Conservation (phyloP, 2,113 vertebrate species). For the Barbus barbus region DNA sequence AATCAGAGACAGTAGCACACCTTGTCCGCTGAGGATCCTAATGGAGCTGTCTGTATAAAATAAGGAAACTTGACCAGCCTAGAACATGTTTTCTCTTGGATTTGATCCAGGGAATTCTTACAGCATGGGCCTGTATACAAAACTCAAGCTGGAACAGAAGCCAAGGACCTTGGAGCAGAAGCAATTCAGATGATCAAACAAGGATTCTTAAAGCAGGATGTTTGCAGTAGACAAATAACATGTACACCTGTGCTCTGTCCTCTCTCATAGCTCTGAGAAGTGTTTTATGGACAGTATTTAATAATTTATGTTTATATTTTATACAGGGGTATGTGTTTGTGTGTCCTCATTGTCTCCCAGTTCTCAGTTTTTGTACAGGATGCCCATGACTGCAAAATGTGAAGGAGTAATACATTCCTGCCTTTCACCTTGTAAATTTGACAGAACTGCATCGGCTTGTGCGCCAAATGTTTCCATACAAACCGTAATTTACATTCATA, state of each 20-base stretch:
- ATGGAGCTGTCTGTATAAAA: neutral
- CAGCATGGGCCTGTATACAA: neutral
- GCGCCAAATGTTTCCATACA: neutral
- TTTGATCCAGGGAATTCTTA: neutral
- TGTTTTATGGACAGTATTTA: conserved; percentile 78
- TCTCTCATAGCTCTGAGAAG: conserved; percentile 63
- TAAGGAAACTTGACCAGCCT: neutral
- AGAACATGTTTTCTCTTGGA: too few relatives aligned
- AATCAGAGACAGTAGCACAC: neutral
- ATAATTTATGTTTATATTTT: conserved; percentile 78
- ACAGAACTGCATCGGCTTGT: neutral
- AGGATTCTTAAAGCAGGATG: neutral
- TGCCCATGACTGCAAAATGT: conserved; percentile 66
- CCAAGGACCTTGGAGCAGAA: neutral
- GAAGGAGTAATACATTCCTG: conserved; percentile 58
- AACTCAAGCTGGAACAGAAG: neutral
- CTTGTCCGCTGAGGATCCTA: neutral
- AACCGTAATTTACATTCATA: neutral
- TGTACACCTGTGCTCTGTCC: conserved; percentile 7
- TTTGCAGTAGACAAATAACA: neutral
- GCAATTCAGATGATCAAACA: neutral
- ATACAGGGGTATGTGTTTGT: conserved; percentile 54
- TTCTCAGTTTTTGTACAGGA: conserved; percentile 44
- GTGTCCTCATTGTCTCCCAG: conserved; percentile 37
- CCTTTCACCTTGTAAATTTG: conserved; percentile 30